Evolutionary conservation across 2,797 vertebrate genomes (phyloP), one percentile per base, ranked within the genome.

Genomic region (Pangasius mekongensis): DNA sequence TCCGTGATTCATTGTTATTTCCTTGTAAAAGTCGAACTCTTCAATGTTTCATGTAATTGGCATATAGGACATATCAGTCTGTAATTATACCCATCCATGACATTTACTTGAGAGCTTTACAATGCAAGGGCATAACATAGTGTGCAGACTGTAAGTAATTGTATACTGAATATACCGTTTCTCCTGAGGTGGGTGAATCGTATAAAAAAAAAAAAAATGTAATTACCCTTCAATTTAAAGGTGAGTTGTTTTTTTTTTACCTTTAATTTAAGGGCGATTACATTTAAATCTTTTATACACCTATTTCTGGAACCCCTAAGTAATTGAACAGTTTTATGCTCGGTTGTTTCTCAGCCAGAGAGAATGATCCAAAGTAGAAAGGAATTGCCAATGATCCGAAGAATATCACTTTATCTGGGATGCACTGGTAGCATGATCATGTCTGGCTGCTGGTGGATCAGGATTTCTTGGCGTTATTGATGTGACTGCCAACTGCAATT

Each of bases 221-320:
- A 52, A 67, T 84, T 84, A 67, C 64, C 64, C 64, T 67, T 33
- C 62, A 84, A 22, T 52, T 84, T 66, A 83, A 67, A 66, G 62
- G 82, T 52, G 43, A 67, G 8, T 5, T 82, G 24, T 22, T 52
- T 52, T 58, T 52, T 58, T 54, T 60, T 60, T 66, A 33, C n/a
- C 83, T 24, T 67, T 69, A 84, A 54, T 69, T 54, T 54, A 69
- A 54, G 64, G 64, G 49, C 36, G n/a, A 69, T 83, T 76, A 11
- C 43, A 52, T 67, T 67, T 83, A 52, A 52, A 52, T 22, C 82
- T 22, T 49, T 83, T 67, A 27, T 56, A 56, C 76, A 56, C 52
- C 76, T 33, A n/a, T 84, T 84, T 67, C 27, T 22, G 47, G 27
- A 67, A 52, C n/a, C 18, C 43, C 62, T 52, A 67, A 69, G 20